Conservation (phyloP, 2,888 invertebrate genomes). For the Trisateles emortualis region DNA sequence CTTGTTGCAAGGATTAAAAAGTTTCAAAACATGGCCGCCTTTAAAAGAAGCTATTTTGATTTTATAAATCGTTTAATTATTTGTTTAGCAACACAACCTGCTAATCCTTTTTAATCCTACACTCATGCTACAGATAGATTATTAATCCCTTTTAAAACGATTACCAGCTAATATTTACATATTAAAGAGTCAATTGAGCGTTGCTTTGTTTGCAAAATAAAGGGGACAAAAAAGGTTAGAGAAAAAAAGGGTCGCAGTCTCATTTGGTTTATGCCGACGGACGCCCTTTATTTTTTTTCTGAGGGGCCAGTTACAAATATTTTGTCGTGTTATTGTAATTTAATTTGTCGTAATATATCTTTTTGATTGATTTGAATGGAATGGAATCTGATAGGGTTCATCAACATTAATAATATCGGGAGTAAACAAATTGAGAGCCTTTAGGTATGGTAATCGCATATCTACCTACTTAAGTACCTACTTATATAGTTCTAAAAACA, state of each 20-base stretch:
- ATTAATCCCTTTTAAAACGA: slow-evolving; percentile 20
- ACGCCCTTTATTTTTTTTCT: slow-evolving; percentile 32
- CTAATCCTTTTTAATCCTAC: slow-evolving; percentile 2
- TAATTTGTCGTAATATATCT: background rate
- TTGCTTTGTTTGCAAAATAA: slow-evolving; percentile 55
- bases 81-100: background rate
- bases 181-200: slow-evolving; percentile 52
- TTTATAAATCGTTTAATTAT: too few relatives aligned
- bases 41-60: too few relatives aligned
- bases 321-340: slow-evolving; percentile 14
- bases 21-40: too few relatives aligned
- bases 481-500: too few relatives aligned
- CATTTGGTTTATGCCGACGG: slow-evolving; percentile 36
- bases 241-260: slow-evolving; percentile 37
- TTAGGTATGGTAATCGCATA: too few relatives aligned
- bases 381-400: background rate
- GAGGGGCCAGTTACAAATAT: slow-evolving; percentile 16
- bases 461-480: too few relatives aligned
- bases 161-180: slow-evolving; percentile 46
- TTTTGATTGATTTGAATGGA: background rate
- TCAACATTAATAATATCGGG: too few relatives aligned
- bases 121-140: slow-evolving; percentile 1
- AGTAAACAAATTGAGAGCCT: too few relatives aligned
- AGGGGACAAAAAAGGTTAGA: slow-evolving; percentile 26
- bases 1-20: too few relatives aligned